A percentile compares a stretch with the other conserved stretches of the same genome.
phyloP scores from a whole-genome alignment of 2,797 vertebrate species.

The Brachyrhaphis roseni region DNA sequence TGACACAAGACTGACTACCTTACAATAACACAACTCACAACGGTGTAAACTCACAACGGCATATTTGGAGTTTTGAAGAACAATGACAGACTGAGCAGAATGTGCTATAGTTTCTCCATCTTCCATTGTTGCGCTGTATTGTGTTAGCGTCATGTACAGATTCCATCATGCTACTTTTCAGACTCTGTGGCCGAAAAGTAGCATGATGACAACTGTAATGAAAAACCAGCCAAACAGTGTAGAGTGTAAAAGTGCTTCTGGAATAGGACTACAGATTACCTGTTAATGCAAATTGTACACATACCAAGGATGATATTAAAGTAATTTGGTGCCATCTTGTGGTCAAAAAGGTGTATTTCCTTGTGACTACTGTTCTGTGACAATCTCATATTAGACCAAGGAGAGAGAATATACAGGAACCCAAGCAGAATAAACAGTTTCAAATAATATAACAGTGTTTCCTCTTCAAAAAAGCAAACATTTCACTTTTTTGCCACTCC shows the following conservation, averaged over 20 bases:
- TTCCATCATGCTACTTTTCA: background rate
- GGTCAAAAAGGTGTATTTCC: background rate
- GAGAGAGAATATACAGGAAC: background rate
- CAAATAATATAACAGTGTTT: background rate
- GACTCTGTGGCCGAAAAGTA: background rate
- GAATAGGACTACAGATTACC: background rate
- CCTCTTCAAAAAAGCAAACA: background rate
- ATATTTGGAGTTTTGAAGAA: background rate
- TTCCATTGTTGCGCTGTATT: background rate
- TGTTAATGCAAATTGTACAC: background rate
- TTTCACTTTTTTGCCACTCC: background rate
- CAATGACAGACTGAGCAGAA: background rate
- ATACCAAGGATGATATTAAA: background rate
- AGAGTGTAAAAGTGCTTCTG: background rate
- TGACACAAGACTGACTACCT: background rate
- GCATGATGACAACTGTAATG: background rate
- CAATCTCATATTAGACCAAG: background rate
- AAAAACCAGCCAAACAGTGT: background rate
- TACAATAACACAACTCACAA: background rate
- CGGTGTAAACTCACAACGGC: background rate
- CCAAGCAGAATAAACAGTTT: background rate
- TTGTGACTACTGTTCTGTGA: background rate
- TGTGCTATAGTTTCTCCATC: background rate
- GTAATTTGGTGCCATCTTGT: background rate
- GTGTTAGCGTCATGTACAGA: background rate